Percentiles rank a stretch among this genome's conserved stretches.
Conservation (phyloP, 2,113 vertebrate species). For the Mastomys coucha region DNA sequence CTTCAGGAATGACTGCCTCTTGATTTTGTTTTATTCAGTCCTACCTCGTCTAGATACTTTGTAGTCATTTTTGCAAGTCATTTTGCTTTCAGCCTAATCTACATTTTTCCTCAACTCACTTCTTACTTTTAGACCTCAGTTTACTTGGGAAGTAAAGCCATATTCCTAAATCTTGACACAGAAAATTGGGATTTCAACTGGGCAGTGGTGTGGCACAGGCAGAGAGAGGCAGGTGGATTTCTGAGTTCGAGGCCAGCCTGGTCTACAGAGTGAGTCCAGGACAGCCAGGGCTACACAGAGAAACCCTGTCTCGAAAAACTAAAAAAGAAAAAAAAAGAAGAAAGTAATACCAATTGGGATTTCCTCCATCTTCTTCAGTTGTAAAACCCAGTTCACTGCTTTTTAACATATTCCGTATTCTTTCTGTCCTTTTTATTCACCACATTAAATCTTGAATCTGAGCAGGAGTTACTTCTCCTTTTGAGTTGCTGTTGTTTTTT, state of each 20-base stretch:
- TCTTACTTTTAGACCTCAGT: slow-evolving; percentile 17
- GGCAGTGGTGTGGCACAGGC: too few species aligned
- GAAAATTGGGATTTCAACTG: slow-evolving; percentile 15
- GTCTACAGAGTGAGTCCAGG: too few species aligned
- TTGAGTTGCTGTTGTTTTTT: slow-evolving; percentile 34
- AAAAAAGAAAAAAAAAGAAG: too few species aligned
- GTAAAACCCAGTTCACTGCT: not conserved
- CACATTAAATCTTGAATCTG: not conserved
- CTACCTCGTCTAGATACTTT: not conserved
- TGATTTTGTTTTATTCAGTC: slow-evolving; percentile 15
- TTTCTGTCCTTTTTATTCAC: slow-evolving; percentile 9
- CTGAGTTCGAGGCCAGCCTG: too few species aligned
- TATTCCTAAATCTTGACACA: not conserved
- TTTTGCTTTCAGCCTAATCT: not conserved
- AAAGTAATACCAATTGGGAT: not conserved
- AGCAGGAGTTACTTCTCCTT: not conserved
- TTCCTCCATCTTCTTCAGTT: slow-evolving; percentile 35
- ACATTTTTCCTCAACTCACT: slow-evolving; percentile 2
- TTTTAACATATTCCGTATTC: not conserved
- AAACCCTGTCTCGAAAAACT: too few species aligned
- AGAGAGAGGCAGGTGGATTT: too few species aligned
- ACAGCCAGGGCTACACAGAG: too few species aligned
- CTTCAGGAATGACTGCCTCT: slow-evolving; percentile 12
- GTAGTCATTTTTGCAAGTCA: not conserved
- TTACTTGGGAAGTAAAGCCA: slow-evolving; percentile 3